These are phyloP conservation scores for Clarias platycephalus DNA, from an alignment of 2,797 vertebrate species.

Conservation along the genomic window DNA sequence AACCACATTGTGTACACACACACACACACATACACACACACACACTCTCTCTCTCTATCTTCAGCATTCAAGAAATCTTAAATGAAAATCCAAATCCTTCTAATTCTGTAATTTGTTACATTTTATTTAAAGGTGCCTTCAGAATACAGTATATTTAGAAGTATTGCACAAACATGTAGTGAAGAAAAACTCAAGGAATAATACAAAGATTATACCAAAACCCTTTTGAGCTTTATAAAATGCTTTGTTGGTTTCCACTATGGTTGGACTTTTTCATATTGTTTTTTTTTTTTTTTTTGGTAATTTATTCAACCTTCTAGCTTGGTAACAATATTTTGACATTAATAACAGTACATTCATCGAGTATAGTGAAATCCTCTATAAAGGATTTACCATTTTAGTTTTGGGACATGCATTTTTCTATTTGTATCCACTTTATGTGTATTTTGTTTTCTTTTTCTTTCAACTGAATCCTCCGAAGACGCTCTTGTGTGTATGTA, in stretches of 20 bases:
- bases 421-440: too few species aligned
- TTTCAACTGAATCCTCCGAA: background rate
- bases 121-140: background rate
- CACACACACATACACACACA: slow-evolving; percentile 27
- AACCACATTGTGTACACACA: slow-evolving; percentile 13
- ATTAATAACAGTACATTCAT: background rate
- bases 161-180: background rate
- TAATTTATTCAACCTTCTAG: background rate
- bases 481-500: too few species aligned
- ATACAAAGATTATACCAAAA: background rate
- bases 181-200: background rate
- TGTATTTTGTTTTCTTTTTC: background rate
- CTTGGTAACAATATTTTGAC: background rate
- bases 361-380: background rate
- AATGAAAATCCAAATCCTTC: background rate
- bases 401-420: background rate
- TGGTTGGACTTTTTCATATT: background rate
- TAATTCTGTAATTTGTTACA: background rate
- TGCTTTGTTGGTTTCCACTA: background rate
- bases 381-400: background rate
- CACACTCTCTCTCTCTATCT: background rate
- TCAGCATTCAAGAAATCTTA: background rate
- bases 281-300: background rate
- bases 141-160: background rate
- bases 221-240: background rate